phyloP scores from a whole-genome alignment of 2,797 vertebrate species.

The Cuniculus paca region DNA sequence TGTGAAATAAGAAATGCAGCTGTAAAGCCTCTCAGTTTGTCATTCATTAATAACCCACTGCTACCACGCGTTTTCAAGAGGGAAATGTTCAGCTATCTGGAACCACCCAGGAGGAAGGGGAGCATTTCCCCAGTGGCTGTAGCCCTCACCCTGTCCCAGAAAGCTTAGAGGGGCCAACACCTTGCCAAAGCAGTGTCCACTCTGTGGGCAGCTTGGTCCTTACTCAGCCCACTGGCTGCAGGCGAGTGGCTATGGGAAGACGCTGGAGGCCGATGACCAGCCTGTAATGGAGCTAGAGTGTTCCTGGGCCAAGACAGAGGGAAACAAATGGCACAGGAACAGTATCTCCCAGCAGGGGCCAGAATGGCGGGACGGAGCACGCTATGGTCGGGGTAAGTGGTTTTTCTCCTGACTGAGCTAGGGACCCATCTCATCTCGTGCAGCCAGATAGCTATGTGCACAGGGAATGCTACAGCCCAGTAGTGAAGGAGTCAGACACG shows the following conservation, averaged over 20 bases:
- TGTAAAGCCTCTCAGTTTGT: background rate
- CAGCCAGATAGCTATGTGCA: constrained; percentile 64
- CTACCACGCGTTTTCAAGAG: background rate
- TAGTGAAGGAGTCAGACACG: constrained; percentile 56
- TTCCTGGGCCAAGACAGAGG: constrained; percentile 70
- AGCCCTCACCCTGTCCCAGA: background rate
- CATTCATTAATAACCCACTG: rapidly evolving
- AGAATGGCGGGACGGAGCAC: constrained; percentile 75
- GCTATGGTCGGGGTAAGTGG: constrained; percentile 75
- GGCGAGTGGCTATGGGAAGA: background rate
- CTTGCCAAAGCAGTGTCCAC: background rate
- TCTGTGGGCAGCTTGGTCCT: background rate
- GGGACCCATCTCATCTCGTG: constrained; percentile 69
- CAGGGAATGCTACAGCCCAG: constrained; percentile 30
- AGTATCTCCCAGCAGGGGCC: constrained; percentile 75
- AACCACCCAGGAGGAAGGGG: background rate
- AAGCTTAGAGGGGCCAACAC: background rate
- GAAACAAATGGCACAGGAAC: constrained; percentile 73
- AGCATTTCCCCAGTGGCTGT: background rate
- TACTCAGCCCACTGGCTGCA: background rate
- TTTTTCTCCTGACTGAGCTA: constrained; percentile 81
- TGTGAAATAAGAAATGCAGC: background rate
- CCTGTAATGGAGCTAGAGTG: background rate
- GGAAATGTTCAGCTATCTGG: background rate
- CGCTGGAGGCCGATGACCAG: background rate